Evolutionary conservation across 2,888 invertebrate genomes (phyloP).

Genomic region (Ochropleura plecta): DNA sequence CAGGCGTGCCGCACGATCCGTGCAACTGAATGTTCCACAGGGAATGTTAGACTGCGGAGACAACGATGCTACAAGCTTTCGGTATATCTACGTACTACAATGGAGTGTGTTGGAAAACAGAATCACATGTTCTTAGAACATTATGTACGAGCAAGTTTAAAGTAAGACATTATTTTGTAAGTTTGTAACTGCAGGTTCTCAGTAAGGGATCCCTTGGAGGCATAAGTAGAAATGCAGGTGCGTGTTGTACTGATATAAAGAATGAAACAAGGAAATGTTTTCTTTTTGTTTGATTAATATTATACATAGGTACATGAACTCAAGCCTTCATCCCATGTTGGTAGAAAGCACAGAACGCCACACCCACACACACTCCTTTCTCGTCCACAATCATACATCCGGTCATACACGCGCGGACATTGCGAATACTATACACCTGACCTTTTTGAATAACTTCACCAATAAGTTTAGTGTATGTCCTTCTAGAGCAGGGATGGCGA

Average conservation of each 20-base stretch:
- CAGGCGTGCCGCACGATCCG: constrained; percentile 88
- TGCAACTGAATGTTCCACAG: constrained; percentile 69
- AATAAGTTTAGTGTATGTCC: too few relatives aligned
- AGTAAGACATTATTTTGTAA: constrained; percentile 49
- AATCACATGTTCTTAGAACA: constrained; percentile 39
- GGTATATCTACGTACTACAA: constrained; percentile 50
- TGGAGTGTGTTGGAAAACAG: constrained; percentile 37
- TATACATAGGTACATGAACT: too few relatives aligned
- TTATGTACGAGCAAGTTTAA: constrained; percentile 38
- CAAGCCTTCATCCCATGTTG: too few relatives aligned
- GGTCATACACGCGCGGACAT: too few relatives aligned
- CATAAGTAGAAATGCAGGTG: neutral
- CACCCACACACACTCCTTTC: too few relatives aligned
- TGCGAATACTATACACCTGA: too few relatives aligned
- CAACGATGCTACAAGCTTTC: constrained; percentile 57
- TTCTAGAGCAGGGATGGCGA: too few relatives aligned
- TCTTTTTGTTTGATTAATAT: neutral
- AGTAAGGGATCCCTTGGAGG: constrained; percentile 17
- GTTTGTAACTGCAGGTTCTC: constrained; percentile 10
- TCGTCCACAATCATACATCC: too few relatives aligned
- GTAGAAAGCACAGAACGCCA: too few relatives aligned
- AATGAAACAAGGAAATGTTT: neutral
- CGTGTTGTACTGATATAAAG: neutral
- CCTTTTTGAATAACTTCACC: too few relatives aligned
- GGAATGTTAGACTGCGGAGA: constrained; percentile 67